Conservation (phyloP, 2,797 vertebrate species). For the Eupleurogrammus muticus region DNA sequence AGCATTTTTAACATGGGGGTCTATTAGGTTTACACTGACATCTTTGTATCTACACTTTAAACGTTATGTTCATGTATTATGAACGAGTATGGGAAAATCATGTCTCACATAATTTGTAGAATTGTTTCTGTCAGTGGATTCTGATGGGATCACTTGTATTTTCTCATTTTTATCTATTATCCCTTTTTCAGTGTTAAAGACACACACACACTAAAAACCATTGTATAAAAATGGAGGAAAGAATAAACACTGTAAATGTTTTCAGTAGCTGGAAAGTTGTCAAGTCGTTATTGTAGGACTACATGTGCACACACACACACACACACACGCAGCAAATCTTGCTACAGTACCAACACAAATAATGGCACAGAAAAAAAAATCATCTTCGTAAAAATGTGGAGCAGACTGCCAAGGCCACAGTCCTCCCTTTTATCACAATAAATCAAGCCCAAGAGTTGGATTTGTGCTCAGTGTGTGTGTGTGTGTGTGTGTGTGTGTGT, state of each 20-base stretch:
- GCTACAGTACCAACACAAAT: constrained; percentile 66
- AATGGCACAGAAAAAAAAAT: constrained; percentile 63
- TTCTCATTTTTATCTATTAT: too few species aligned
- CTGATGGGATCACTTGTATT: too few species aligned
- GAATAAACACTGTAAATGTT: constrained; percentile 75
- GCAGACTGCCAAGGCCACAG: constrained; percentile 70
- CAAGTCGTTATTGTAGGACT: constrained; percentile 63
- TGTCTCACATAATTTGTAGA: too few species aligned
- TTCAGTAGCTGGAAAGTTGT: constrained; percentile 80
- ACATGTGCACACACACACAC: constrained; percentile 19
- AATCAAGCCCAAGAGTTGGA: constrained; percentile 65
- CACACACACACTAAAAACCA: constrained; percentile 38
- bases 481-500: constrained; percentile 17
- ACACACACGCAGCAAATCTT: constrained; percentile 34
- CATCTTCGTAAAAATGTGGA: constrained; percentile 67
- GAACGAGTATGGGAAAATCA: too few species aligned
- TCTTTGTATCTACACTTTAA: too few species aligned
- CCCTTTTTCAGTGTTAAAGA: not conserved
- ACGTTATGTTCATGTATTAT: too few species aligned
- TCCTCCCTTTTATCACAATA: constrained; percentile 82
- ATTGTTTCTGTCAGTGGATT: too few species aligned
- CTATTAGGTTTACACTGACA: too few species aligned
- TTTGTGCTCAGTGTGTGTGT: constrained; percentile 1
- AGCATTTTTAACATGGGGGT: too few species aligned
- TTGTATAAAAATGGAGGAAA: constrained; percentile 66